phyloP scores from a whole-genome alignment of 53 echinoderm and acorn worm genomes.

The Temnopleurus reevesii region DNA sequence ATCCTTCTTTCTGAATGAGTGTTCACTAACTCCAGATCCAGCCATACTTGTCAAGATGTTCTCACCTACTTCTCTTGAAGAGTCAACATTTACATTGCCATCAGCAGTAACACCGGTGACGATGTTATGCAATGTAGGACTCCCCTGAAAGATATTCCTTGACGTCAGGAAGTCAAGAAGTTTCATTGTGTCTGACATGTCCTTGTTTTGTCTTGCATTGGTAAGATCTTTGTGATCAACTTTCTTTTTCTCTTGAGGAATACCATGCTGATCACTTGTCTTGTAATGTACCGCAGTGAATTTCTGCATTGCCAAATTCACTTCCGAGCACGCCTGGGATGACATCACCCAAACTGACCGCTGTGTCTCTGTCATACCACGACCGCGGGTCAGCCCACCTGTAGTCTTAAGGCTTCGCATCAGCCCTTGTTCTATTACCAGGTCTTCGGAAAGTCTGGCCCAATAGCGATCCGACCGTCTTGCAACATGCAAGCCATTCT shows the following conservation, averaged over 20 bases:
- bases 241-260: too few relatives aligned
- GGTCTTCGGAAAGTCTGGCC: conserved; percentile 47
- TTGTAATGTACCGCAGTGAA: too few relatives aligned
- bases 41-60: not conserved
- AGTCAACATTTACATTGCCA: not conserved
- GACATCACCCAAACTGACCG: not conserved
- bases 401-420: conserved; percentile 61
- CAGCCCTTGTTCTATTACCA: conserved; percentile 61
- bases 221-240: too few relatives aligned
- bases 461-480: conserved; percentile 43
- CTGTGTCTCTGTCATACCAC: conserved; percentile 46
- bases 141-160: not conserved
- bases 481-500: conserved; percentile 35
- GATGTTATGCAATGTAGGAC: not conserved
- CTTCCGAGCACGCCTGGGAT: conserved; percentile 19
- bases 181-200: conserved; percentile 19
- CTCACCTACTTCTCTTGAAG: not conserved
- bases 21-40: not conserved
- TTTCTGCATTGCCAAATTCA: conserved; percentile 51
- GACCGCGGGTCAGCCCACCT: conserved; percentile 62
- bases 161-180: not conserved
- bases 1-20: not conserved
- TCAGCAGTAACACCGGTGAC: not conserved
- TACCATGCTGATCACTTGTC: too few relatives aligned
- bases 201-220: conserved; percentile 37